Conservation (phyloP, 2,113 vertebrate species). For the Sigmodon hispidus region DNA sequence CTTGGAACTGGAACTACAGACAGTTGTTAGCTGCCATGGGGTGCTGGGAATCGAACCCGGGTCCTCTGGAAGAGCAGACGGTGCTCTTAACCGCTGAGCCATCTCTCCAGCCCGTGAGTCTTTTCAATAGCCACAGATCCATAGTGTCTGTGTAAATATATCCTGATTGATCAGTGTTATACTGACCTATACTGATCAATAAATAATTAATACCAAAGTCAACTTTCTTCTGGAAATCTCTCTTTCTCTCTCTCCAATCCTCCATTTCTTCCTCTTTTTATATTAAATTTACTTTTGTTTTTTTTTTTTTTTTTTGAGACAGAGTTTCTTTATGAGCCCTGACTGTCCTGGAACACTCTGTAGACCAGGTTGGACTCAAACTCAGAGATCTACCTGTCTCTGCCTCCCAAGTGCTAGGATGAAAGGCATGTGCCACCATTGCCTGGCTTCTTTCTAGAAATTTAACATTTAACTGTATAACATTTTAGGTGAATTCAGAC, state of each 20-base stretch:
- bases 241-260: neutral
- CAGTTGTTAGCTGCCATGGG: too few relatives aligned
- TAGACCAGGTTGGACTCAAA: neutral
- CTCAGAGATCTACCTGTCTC: neutral
- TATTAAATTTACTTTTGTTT: neutral
- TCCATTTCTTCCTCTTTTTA: neutral
- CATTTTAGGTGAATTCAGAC: neutral
- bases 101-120: too few relatives aligned
- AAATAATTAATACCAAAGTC: slow-evolving; percentile 1
- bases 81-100: too few relatives aligned
- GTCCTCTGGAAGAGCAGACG: too few relatives aligned
- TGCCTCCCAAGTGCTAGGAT: neutral
- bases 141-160: neutral
- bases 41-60: too few relatives aligned
- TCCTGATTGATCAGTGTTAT: neutral
- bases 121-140: neutral
- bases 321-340: neutral
- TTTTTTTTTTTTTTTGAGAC: neutral
- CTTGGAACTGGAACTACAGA: too few relatives aligned
- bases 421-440: neutral
- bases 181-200: neutral
- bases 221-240: neutral
- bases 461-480: neutral
- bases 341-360: neutral
- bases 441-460: neutral